Percentiles rank a stretch among this genome's conserved stretches.
Conservation (phyloP, 2,797 vertebrate species). For the Lithobates pipiens region DNA sequence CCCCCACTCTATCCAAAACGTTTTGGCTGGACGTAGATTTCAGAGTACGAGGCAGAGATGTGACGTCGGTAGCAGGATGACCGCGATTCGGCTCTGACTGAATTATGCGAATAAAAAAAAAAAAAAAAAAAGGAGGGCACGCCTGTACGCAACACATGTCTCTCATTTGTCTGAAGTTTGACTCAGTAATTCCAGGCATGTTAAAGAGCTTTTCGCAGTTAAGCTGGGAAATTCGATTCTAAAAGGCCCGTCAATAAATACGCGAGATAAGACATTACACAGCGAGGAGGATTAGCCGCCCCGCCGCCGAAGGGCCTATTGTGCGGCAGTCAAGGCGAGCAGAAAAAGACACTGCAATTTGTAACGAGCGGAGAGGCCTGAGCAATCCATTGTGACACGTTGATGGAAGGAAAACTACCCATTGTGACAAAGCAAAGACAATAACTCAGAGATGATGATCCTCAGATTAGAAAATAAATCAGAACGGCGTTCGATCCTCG, state of each 20-base stretch:
- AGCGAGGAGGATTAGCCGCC: slow-evolving; percentile 38
- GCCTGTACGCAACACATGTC: neutral
- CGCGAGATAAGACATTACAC: slow-evolving; percentile 48
- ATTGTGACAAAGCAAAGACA: slow-evolving; percentile 59
- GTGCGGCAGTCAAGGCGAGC: slow-evolving; percentile 43
- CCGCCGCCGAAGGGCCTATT: slow-evolving; percentile 27
- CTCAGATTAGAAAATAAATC: slow-evolving; percentile 52
- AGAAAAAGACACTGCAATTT: slow-evolving; percentile 51
- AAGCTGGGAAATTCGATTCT: slow-evolving; percentile 42
- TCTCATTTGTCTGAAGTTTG: neutral
- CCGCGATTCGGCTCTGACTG: no score
- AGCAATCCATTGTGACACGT: slow-evolving; percentile 51
- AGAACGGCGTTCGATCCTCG: slow-evolving; percentile 3
- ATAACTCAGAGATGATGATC: slow-evolving; percentile 55
- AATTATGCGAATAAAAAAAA: neutral
- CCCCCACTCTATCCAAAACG: no score
- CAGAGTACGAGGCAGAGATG: no score
- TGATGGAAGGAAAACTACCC: slow-evolving; percentile 39
- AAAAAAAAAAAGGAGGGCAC: slow-evolving; percentile 16
- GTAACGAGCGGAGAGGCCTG: slow-evolving; percentile 21
- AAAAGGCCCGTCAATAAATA: slow-evolving; percentile 48
- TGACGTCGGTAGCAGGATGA: no score
- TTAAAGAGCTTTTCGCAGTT: slow-evolving; percentile 53
- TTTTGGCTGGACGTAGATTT: no score
- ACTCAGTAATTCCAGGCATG: slow-evolving; percentile 32